Base-by-base conservation (phyloP, 1,140 invertebrate genomes). In the Macrocentrus cingulum region DNA sequence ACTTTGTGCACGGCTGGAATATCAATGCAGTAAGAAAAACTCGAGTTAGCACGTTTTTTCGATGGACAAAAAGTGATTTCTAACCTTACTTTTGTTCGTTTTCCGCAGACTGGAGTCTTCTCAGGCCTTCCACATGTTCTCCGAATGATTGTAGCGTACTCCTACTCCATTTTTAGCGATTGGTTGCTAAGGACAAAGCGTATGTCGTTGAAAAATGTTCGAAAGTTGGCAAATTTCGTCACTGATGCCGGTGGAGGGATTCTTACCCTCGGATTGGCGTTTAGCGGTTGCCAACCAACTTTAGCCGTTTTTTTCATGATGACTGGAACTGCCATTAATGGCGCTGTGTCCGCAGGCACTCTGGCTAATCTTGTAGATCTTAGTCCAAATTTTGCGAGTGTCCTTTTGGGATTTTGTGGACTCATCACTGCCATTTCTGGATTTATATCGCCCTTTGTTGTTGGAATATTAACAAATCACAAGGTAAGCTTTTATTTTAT, bases 1-100 rank as follows among this genome's bases (percentile, higher is more conserved):
- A 87, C 42, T 83, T 87, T 63, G 85, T 92, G 23, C 84, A 93
- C 48, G 85, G 89, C 59, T 91, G 88, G 79, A 83, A 91, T 62
- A 86, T 93, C 19, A 80, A 84, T 75, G 81, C 84, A 67, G 91
- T 92, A 76, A 79, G 19, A 37, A 52, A 36, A 2, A 29, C 8
- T 34, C 18, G 32, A 2, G 9, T 44, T 19, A 8, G 9, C 9
- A 9, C 4, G 5, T 13, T 41, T n/a, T 13, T 3, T 13, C n/a
- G 16, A 41, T 13, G 11, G 5, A 41, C 16, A 41, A 18, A 44
- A 16, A n/a, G 3, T 44, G 18, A 19, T 5, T 19, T 44, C 3
- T 19, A 44, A 2, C 15, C 15, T n/a, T 18, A 18, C 7, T 20
- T 58, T 66, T 25, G 8, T 54, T 44, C 15, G 50, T 55, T 57